phyloP scores from a whole-genome alignment of 1,140 invertebrate genomes.

The Cyclargus thomasi region DNA sequence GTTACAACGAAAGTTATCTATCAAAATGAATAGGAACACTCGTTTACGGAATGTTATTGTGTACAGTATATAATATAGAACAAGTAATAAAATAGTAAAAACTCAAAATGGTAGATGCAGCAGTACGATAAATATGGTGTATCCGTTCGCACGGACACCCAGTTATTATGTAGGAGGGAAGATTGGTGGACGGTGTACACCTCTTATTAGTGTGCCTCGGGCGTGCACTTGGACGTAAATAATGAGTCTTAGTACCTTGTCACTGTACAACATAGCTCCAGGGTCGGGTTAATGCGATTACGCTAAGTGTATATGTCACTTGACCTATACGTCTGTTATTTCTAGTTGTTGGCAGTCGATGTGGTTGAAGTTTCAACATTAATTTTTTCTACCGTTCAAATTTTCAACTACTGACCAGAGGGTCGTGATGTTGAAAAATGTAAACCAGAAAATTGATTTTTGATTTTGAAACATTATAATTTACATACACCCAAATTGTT shows the following conservation, averaged over 20 bases:
- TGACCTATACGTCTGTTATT: background rate
- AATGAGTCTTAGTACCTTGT: background rate
- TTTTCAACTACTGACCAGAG: no score
- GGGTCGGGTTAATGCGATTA: background rate
- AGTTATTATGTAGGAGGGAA: conserved; percentile 36
- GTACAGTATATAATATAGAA: conserved; percentile 1
- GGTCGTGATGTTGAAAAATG: background rate
- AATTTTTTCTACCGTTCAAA: no score
- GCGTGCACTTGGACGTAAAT: conserved; percentile 8
- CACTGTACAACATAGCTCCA: background rate
- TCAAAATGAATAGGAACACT: background rate
- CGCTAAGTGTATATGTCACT: background rate
- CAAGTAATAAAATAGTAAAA: conserved; percentile 8
- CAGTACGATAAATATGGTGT: conserved; percentile 27
- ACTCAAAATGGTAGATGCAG: conserved; percentile 8
- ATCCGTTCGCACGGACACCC: conserved; percentile 42
- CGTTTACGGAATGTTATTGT: background rate
- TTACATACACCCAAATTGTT: conserved; percentile 68
- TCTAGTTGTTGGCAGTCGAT: background rate
- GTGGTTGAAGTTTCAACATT: background rate
- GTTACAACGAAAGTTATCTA: background rate
- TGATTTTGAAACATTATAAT: conserved; percentile 48
- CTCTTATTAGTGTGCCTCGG: conserved; percentile 32
- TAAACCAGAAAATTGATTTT: conserved; percentile 16
- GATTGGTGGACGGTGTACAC: conserved; percentile 21